These are phyloP conservation scores for Podarcis siculus DNA, from an alignment of 2,797 vertebrate genomes.

Conservation along the genomic window DNA sequence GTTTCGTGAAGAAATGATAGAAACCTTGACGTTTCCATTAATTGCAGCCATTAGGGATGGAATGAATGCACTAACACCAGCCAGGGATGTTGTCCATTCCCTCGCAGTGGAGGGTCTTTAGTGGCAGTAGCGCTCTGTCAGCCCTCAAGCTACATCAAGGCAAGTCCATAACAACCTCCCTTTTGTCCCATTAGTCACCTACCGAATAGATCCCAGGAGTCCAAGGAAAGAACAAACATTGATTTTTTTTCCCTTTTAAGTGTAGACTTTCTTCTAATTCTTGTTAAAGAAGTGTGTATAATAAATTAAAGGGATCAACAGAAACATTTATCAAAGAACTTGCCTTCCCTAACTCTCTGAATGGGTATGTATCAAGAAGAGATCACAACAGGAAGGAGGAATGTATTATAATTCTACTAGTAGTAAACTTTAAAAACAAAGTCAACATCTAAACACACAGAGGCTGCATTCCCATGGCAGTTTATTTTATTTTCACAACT, in stretches of 20 bases:
- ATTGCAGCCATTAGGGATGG: not conserved
- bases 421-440: not conserved
- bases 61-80: not conserved
- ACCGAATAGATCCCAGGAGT: not conserved
- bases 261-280: not conserved
- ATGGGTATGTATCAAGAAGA: not conserved
- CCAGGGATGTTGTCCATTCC: not conserved
- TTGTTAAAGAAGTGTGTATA: not conserved
- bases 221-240: slow-evolving; percentile 1
- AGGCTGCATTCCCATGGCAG: no score
- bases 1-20: not conserved
- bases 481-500: no score
- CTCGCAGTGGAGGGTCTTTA: not conserved
- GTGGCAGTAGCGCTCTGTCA: not conserved
- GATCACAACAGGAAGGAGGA: not conserved
- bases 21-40: not conserved
- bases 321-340: not conserved
- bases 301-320: not conserved
- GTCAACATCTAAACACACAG: not conserved
- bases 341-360: not conserved
- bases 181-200: slow-evolving; percentile 13
- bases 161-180: slow-evolving; percentile 25
- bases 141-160: slow-evolving; percentile 20
- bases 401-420: not conserved
- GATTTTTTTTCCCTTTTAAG: not conserved